Percentiles rank a stretch among this genome's conserved stretches.
These are phyloP conservation scores for Drosophila lini DNA, from an alignment of 1,140 invertebrate species.

Conservation along the genomic window DNA sequence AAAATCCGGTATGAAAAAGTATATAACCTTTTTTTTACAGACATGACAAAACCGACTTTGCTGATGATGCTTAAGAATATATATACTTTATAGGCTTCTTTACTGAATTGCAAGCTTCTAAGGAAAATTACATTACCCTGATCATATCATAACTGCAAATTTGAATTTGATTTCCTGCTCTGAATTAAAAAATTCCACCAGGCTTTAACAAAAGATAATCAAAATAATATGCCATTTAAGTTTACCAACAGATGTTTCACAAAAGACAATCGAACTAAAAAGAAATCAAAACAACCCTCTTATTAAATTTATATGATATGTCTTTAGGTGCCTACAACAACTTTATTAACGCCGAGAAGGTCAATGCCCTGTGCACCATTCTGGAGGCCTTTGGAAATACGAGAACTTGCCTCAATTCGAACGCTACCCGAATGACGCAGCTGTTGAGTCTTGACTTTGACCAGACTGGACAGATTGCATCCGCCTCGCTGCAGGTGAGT, in stretches of 20 bases:
- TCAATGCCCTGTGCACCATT: constrained; percentile 92
- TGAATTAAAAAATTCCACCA: not conserved
- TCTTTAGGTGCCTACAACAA: constrained; percentile 85
- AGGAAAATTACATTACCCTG: no score
- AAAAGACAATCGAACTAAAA: constrained; percentile 2
- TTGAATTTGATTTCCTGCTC: no score
- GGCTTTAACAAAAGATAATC: not conserved
- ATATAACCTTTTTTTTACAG: no score
- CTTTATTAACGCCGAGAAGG: constrained; percentile 91
- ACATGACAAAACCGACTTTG: no score
- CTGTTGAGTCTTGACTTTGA: constrained; percentile 96
- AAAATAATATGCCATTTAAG: not conserved
- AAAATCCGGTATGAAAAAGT: no score
- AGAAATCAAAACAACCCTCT: constrained; percentile 2
- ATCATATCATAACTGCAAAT: no score
- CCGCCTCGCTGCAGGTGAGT: constrained; percentile 93
- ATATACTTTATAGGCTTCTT: no score
- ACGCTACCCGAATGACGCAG: constrained; percentile 95
- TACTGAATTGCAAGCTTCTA: no score
- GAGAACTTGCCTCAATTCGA: constrained; percentile 91
- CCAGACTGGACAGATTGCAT: constrained; percentile 94
- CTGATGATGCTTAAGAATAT: no score
- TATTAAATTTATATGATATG: constrained; percentile 8
- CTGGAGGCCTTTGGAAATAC: constrained; percentile 95
- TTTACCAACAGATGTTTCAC: not conserved